Evolutionary conservation across 64 coral and sea anemone genomes (phyloP).

Genomic region (Pachyseris speciosa): DNA sequence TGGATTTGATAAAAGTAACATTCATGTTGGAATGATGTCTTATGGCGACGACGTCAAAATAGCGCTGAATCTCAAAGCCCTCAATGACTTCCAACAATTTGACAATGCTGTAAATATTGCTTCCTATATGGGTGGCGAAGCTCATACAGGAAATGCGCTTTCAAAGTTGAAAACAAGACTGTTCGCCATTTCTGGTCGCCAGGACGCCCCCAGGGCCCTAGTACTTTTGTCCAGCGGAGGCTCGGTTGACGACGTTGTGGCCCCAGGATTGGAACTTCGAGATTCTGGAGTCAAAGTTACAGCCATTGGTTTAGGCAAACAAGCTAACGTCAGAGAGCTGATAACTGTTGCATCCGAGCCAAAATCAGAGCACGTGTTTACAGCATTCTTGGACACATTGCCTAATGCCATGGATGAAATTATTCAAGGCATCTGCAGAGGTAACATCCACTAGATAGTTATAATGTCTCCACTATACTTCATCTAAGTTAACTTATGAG

Average conservation of each 20-base stretch:
- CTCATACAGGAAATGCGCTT: slow-evolving; percentile 62
- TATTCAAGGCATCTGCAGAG: slow-evolving; percentile 56
- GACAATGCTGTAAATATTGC: slow-evolving; percentile 53
- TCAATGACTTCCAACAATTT: slow-evolving; percentile 9
- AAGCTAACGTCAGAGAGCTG: slow-evolving; percentile 69
- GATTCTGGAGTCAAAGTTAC: slow-evolving; percentile 66
- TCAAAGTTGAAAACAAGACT: slow-evolving; percentile 39
- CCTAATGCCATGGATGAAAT: slow-evolving; percentile 69
- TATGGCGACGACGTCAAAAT: slow-evolving; percentile 58
- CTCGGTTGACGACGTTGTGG: slow-evolving; percentile 48
- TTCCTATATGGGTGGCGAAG: slow-evolving; percentile 61
- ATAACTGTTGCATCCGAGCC: slow-evolving; percentile 69
- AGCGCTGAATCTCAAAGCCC: slow-evolving; percentile 34
- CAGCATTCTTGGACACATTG: slow-evolving; percentile 72
- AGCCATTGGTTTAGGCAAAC: slow-evolving; percentile 61
- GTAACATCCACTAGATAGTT: not conserved
- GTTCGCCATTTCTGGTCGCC: slow-evolving; percentile 42
- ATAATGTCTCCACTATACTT: not conserved
- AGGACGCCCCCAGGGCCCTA: slow-evolving; percentile 36
- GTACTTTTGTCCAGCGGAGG: slow-evolving; percentile 64
- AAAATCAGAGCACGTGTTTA: slow-evolving; percentile 72
- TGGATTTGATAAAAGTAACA: slow-evolving; percentile 45
- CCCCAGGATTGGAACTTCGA: slow-evolving; percentile 46
- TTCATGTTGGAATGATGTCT: slow-evolving; percentile 53
- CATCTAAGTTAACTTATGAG: too few species aligned